Conservation (phyloP, 1,140 invertebrate species). For the Hyles vespertilio region DNA sequence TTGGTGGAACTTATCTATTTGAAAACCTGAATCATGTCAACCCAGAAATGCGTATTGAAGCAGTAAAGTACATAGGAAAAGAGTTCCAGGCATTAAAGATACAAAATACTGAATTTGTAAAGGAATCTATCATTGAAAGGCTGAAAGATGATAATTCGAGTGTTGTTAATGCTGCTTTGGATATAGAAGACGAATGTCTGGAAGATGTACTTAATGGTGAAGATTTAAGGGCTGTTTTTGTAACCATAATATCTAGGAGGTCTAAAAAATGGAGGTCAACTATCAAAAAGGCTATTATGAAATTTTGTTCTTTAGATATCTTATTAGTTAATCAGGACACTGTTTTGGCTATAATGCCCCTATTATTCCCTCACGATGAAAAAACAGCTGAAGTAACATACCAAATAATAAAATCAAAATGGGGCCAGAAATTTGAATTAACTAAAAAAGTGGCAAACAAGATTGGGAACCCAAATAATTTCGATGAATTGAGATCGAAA, state of each 20-base stretch:
- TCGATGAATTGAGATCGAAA: conserved; percentile 40
- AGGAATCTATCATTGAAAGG: conserved; percentile 76
- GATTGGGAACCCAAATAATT: conserved; percentile 41
- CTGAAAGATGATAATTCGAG: conserved; percentile 76
- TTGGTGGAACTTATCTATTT: conserved; percentile 77
- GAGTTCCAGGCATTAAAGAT: conserved; percentile 70
- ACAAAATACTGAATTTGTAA: conserved; percentile 73
- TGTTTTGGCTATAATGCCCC: conserved; percentile 75
- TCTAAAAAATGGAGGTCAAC: conserved; percentile 59
- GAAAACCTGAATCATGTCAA: conserved; percentile 82
- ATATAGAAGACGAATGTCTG: conserved; percentile 56
- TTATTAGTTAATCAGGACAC: conserved; percentile 56
- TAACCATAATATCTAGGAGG: conserved; percentile 41
- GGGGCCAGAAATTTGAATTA: conserved; percentile 63
- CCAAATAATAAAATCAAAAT: conserved; percentile 71
- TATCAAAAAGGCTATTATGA: conserved; percentile 53
- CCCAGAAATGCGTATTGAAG: conserved; percentile 77
- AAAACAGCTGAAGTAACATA: conserved; percentile 66
- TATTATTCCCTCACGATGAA: conserved; percentile 76
- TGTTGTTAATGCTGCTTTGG: conserved; percentile 75
- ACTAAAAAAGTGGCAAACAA: conserved; percentile 44
- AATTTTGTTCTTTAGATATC: conserved; percentile 54
- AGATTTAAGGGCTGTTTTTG: conserved; percentile 46
- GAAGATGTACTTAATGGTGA: conserved; percentile 55
- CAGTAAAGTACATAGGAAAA: conserved; percentile 77